phyloP scores from a whole-genome alignment of 1,140 invertebrate genomes.

The Antheraea mylitta region DNA sequence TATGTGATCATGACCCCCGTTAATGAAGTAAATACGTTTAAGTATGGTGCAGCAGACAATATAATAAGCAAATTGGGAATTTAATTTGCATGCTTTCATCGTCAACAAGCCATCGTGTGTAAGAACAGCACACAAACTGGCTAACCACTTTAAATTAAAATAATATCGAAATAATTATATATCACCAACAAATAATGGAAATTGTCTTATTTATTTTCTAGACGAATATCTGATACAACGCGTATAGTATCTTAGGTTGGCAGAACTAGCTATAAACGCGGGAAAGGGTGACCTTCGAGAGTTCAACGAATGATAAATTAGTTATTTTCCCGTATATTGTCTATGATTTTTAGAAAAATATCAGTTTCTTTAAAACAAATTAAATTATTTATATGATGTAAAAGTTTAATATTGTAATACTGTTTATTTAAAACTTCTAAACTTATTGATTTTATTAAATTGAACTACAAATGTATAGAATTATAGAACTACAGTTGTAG shows the following conservation, averaged over 20 bases:
- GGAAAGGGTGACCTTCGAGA: conserved; percentile 19
- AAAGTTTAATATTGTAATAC: too few relatives aligned
- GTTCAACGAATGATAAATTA: conserved; percentile 14
- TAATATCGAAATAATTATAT: too few relatives aligned
- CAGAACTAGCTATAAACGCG: conserved; percentile 6
- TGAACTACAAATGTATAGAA: background rate
- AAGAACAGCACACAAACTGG: too few relatives aligned
- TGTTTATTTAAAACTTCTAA: background rate
- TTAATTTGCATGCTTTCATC: too few relatives aligned
- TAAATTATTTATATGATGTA: background rate
- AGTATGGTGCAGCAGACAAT: too few relatives aligned
- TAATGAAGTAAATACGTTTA: too few relatives aligned
- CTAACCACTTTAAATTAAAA: too few relatives aligned
- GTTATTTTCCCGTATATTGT: conserved; percentile 12
- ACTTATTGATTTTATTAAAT: background rate
- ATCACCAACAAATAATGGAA: background rate
- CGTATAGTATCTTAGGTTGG: conserved; percentile 2
- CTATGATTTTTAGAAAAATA: conserved; percentile 6
- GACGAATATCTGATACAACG: conserved; percentile 7
- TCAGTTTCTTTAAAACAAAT: background rate
- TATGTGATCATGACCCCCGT: too few relatives aligned
- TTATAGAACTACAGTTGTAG: too few relatives aligned
- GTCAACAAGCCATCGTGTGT: too few relatives aligned
- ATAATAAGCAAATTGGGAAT: too few relatives aligned
- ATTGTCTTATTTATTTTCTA: conserved; percentile 1